Conservation (phyloP, 2,113 vertebrate species). For the Spizaetus ornatus region DNA sequence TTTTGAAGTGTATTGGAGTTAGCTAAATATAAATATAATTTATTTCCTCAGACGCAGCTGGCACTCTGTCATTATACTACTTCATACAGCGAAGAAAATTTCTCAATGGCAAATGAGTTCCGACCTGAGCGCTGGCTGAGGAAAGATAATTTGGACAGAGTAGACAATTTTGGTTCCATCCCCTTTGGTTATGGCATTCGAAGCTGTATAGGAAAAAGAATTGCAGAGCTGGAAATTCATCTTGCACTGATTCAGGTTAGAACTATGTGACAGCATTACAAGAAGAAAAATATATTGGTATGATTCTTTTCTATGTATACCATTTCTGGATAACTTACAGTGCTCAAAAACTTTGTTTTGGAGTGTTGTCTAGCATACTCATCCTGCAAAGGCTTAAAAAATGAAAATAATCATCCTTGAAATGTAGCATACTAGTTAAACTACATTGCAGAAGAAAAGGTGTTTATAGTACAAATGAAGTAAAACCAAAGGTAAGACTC, state of each 20-base stretch:
- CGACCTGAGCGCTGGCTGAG: conserved; percentile 86
- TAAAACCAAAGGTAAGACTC: not conserved
- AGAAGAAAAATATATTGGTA: not conserved
- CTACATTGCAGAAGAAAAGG: not conserved
- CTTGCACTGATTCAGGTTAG: conserved; percentile 83
- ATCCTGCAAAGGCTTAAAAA: not conserved
- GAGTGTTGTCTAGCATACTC: not conserved
- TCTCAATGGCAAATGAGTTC: conserved; percentile 77
- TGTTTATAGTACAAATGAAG: not conserved
- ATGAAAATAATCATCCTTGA: not conserved
- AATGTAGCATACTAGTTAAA: not conserved
- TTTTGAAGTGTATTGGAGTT: not conserved
- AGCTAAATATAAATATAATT: not conserved
- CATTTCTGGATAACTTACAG: not conserved
- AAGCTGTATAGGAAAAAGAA: conserved; percentile 87
- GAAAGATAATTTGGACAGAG: conserved; percentile 78
- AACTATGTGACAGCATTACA: not conserved
- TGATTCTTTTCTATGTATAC: not conserved
- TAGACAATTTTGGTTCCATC: conserved; percentile 92
- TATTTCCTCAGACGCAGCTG: conserved; percentile 82
- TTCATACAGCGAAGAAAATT: conserved; percentile 84
- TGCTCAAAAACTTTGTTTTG: not conserved
- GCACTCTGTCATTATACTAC: conserved; percentile 92
- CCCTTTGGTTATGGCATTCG: conserved; percentile 91
- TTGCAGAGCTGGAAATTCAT: conserved; percentile 91